Base-by-base conservation (phyloP, 2,888 invertebrate species). In the Oxyteleia sp. region DNA sequence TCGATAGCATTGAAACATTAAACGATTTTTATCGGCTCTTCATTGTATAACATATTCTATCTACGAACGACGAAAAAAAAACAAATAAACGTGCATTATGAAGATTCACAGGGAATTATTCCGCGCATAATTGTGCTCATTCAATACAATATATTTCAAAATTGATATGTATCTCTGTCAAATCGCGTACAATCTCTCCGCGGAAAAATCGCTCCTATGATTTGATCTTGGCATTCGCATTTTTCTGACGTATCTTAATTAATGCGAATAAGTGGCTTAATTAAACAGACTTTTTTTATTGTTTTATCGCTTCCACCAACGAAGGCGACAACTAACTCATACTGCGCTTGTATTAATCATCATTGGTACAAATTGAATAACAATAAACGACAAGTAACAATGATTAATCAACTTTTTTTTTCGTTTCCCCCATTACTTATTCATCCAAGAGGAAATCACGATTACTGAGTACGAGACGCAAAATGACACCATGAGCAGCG, bases 161-260 rank as follows among this genome's bases (percentile, higher is more conserved):
- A 78, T 55, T 63, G 78, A 78, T 78, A 78, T 55, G 69, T 51
- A 78, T 68, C 76, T 68, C 11, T 23, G 35, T 68, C 51, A 53
- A 59, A 75, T n/a, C 57, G 15, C 43, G 13, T 13, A 35, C 18
- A 71, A 35, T 10, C 51, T 26, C 35, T n/a, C 8, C 18, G 41
- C 38, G 38, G n/a, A 35, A 59, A 76, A 38, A 68, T 76, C 38
- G 23, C 16, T 41, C 51, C 35, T 20, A 35, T 43, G 66, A 49
- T 57, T 66, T 38, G 45, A 41, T 59, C 51, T 10, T 41, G 47
- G 7, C 38, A 20, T 11, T 15, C 15, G 29, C 53, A 45, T 16
- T 66, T 75, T 47, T 59, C 35, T 51, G 47, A 26, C 57, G 49
- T 66, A 53, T 66, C 66, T 66, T 59, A 57, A 66, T 75, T 59